Evolutionary conservation across 1,140 invertebrate genomes (phyloP), one percentile per base, ranked within the genome.

Genomic region (Pteromalus puparum): DNA sequence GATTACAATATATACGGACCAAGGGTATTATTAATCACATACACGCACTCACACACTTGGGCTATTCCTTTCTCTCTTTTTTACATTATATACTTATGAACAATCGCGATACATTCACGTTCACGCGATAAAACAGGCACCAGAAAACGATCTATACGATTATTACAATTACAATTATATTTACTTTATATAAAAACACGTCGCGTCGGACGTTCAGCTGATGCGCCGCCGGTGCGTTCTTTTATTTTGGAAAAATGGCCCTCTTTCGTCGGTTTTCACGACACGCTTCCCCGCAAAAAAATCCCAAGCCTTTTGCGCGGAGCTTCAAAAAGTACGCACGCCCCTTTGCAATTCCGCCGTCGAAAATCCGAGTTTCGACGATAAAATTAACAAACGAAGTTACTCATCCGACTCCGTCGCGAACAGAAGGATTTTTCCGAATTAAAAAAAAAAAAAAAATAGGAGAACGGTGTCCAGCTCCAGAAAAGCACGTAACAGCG

Each of bases 51-150:
- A 68, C 72, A 24, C 48, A 74, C 70, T 13, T 75, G 28, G 24
- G 12, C 68, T 70, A 34, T 4, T 70, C 15, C 68, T 70, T 26
- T 74, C 26, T 76, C 18, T 67, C 13, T 76, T 82, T 82, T 68
- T 46, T 82, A 76, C 75, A 82, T 68, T 21, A 70, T 30, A 82
- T 76, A 82, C 61, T 18, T n/a, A 76, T 82, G 15, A 30, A 82
- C 34, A 75, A 61, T 74, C 34, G 26, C 30, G 65, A n/a, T 65
- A 81, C 26, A 81, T 72, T 15, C 28, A 81, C 34, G 61, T 26
- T 67, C 70, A 4, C 70, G 53, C 67, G 68, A 13, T 46, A 75
- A 75, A n/a, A 46, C 73, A 82, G 53, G 34, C 73, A 82, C 73
- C 72, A 75, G 24, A 75, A 75, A n/a, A 76, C 38, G 7, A 76